phyloP scores from a whole-genome alignment of 2,797 vertebrate species.

The Lophius americanus region DNA sequence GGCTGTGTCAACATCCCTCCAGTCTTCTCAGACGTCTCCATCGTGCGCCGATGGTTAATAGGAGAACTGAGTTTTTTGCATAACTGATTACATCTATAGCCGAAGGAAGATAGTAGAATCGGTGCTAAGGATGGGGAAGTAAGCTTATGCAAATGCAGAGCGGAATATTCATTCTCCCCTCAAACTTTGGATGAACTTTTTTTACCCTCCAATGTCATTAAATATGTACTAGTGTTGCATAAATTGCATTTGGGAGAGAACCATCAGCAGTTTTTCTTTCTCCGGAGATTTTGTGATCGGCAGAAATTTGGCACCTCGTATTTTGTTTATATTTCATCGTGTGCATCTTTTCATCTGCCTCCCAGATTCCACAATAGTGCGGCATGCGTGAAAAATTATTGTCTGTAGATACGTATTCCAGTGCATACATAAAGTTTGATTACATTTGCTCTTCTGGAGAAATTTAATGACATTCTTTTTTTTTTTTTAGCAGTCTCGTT shows the following conservation, averaged over 20 bases:
- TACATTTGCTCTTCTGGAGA: constrained; percentile 34
- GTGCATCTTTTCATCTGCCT: too few relatives aligned
- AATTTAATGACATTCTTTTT: constrained; percentile 32
- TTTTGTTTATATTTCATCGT: background rate
- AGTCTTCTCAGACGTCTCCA: constrained; percentile 10
- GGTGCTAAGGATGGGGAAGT: constrained; percentile 66
- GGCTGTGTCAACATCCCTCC: constrained; percentile 64
- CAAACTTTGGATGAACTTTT: constrained; percentile 79
- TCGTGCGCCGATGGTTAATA: constrained; percentile 43
- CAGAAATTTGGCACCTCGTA: constrained; percentile 3
- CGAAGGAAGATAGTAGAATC: constrained; percentile 49
- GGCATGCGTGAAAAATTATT: background rate
- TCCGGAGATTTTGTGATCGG: constrained; percentile 4
- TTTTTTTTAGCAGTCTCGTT: constrained; percentile 4
- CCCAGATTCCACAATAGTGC: background rate
- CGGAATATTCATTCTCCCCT: constrained; percentile 78
- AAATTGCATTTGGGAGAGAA: constrained; percentile 30
- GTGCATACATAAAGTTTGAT: constrained; percentile 13
- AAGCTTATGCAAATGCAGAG: constrained; percentile 74
- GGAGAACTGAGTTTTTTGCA: constrained; percentile 74
- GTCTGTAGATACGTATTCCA: background rate
- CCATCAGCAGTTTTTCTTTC: constrained; percentile 23
- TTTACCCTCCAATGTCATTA: constrained; percentile 52
- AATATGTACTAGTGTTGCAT: constrained; percentile 59
- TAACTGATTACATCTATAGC: constrained; percentile 75